Evolutionary conservation across 2,888 invertebrate genomes (phyloP), one percentile per base, ranked within the genome.

Genomic region (Leucoptera coffeella): DNA sequence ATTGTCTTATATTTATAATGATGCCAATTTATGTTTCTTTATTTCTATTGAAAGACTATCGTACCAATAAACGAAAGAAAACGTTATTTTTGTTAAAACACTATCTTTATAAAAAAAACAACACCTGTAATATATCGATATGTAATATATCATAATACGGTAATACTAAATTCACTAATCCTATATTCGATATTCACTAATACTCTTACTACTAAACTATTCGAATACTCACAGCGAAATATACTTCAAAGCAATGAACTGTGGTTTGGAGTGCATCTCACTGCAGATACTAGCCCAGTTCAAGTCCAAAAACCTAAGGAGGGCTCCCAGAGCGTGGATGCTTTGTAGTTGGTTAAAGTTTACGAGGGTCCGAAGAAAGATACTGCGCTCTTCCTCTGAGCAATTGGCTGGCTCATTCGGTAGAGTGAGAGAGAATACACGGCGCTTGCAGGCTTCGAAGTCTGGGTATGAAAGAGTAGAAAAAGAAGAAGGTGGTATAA

Each of bases 261-360:
- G 56, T 3, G 75, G 60, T 29, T 60, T 49, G 35, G 65, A 49
- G 43, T 62, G 43, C 46, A 67, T 45, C 54, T 75, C 67, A 42
- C 69, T 52, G 38, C 53, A 52, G 22, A 76, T 33, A 8, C 59
- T 51, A 10, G 67, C 59, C 77, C 80, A 82, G 43, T 78, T 75
- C 26, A 74, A 69, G 35, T 87, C 85, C 17, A 88, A 42, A 46
- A 79, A 85, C 39, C 79, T 75, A 12, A 89, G 51, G 21, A 89
- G 52, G 0, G 82, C 78, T 4, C 88, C 89, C 3, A 82, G 47
- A 1, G 87, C 80, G 40, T 84, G 76, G 3, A 86, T 67, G 31
- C 78, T 78, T 27, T 75, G 64, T 4, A 64, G 69, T 32, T 76
- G 74, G 22, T 71, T 67, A 42, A 82, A 78, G 49, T 83, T 77